phyloP scores from a whole-genome alignment of 1,140 invertebrate species.

The Drosophila seguyi region DNA sequence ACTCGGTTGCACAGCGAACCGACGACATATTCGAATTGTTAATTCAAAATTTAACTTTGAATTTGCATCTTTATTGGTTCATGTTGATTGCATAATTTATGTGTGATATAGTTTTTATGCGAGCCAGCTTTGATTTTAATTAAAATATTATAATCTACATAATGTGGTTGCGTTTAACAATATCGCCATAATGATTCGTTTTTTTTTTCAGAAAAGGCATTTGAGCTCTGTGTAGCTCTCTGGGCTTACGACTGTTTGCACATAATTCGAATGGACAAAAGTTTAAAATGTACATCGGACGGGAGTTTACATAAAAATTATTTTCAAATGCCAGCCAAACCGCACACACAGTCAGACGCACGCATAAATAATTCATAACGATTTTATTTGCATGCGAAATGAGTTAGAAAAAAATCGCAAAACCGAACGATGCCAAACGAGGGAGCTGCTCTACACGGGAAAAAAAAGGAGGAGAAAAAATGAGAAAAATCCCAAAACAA shows the following conservation, averaged over 20 bases:
- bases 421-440: constrained; percentile 25
- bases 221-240: constrained; percentile 6
- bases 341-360: constrained; percentile 66
- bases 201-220: constrained; percentile 5
- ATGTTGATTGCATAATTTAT: constrained; percentile 50
- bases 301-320: constrained; percentile 63
- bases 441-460: constrained; percentile 29
- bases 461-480: constrained; percentile 23
- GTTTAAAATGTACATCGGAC: constrained; percentile 57
- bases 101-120: constrained; percentile 25
- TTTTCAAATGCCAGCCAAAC: constrained; percentile 67
- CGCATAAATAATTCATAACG: constrained; percentile 80
- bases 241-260: constrained; percentile 62
- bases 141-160: constrained; percentile 64
- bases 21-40: constrained; percentile 31
- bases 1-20: background rate
- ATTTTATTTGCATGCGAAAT: constrained; percentile 82
- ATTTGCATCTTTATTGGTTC: constrained; percentile 60
- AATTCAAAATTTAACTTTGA: constrained; percentile 38
- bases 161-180: constrained; percentile 67
- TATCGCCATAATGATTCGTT: constrained; percentile 40
- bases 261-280: constrained; percentile 64
- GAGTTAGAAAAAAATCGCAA: constrained; percentile 67
- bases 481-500: constrained; percentile 61
- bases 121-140: constrained; percentile 53